Base-by-base conservation (phyloP, 2,797 vertebrate species). In the Cyprinodon diabolis region DNA sequence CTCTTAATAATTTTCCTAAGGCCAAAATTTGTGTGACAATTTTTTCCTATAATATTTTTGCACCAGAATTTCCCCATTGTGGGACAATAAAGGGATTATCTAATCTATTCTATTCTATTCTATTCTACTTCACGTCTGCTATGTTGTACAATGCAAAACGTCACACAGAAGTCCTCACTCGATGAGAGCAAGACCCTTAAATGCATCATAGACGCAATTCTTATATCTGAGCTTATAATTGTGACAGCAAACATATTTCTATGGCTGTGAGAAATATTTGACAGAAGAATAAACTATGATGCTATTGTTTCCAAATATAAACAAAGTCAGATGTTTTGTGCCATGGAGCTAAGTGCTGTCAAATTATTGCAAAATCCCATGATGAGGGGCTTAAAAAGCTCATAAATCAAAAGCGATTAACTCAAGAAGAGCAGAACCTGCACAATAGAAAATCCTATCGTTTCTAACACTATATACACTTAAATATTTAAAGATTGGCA, bases 401-500 rank as follows among this genome's bases (percentile, higher is more conserved):
- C 40, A 65, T 47, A 47, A 65, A 65, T 65, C 62, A 21, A 45
- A 23, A 14, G 7, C 14, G 12, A 23, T 12, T 13, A 23, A 5
- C 62, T 43, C 43, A 23, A 23, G 6, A n/a, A 47, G 21, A 65
- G 40, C 12, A 65, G 40, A 65, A 45, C 40, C 10, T 7, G 11
- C n/a, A 45, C 12, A 21, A 47, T 47, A 55, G 14, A 4, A 52
- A 66, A 51, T 43, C 6, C 30, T 43, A 19, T 17, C 3, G 14
- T 17, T 17, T 66, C 56, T 13, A 13, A 47, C 54, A 21, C 1
- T 23, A 1, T 68, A 63, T 68, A 70, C 81, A 43, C 4, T 15
- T 66, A 76, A 63, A 15, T 51, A 68, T 56, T 68, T 70, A 67
- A 80, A 43, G 78, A 21, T 51, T 63, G 67, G 79, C 57, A 86